A percentile compares a stretch with the other conserved stretches of the same genome.
Evolutionary conservation across 2,113 vertebrate genomes (phyloP).

Genomic region (Petrocephalus microphthalmus): DNA sequence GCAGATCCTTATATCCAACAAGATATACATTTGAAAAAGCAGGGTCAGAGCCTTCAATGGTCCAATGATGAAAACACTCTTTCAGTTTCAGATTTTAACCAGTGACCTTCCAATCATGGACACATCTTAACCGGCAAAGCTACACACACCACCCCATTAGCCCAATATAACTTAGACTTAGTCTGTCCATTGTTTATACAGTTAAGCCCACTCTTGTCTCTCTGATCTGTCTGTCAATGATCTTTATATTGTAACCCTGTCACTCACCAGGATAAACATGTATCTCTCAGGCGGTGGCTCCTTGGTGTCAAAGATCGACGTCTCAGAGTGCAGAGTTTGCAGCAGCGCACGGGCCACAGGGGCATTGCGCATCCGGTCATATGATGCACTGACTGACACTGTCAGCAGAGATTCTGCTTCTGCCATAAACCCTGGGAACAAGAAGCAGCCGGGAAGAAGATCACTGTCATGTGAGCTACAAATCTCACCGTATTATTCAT

Average conservation of each 20-base stretch:
- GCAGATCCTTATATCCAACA: neutral
- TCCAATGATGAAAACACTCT: neutral
- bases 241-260: neutral
- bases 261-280: constrained; percentile 70
- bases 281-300: constrained; percentile 70
- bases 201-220: neutral
- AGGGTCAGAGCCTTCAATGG: neutral
- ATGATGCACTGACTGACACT: constrained; percentile 57
- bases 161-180: neutral
- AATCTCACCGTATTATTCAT: neutral
- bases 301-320: constrained; percentile 58
- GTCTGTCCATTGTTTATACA: neutral
- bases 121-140: neutral
- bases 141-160: neutral
- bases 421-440: constrained; percentile 60
- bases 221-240: neutral
- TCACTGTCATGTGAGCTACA: neutral
- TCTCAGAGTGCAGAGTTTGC: constrained; percentile 56
- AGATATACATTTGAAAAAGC: neutral
- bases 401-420: constrained; percentile 68
- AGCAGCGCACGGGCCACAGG: constrained; percentile 57
- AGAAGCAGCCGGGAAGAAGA: neutral
- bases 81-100: neutral
- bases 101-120: neutral
- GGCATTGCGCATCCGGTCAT: constrained; percentile 65